phyloP scores from a whole-genome alignment of 1,140 invertebrate species.

The Bombus breviceps region DNA sequence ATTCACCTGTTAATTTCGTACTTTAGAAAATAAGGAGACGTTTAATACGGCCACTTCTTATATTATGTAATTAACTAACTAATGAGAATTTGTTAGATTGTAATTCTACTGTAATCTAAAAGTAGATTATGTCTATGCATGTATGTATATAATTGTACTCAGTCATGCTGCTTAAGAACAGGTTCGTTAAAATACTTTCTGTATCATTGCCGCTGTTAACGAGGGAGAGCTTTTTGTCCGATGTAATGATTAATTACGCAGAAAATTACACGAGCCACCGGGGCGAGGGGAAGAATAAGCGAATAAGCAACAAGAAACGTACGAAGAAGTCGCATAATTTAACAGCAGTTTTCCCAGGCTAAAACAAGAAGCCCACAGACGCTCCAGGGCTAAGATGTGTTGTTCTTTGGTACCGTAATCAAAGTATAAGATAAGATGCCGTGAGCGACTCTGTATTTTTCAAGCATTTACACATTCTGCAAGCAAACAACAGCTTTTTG shows the following conservation, averaged over 20 bases:
- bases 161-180: not conserved
- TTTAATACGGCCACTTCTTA: not conserved
- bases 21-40: not conserved
- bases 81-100: not conserved
- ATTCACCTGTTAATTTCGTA: not conserved
- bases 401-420: not conserved
- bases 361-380: not conserved
- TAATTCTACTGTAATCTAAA: not conserved
- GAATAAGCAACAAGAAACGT: constrained; percentile 1
- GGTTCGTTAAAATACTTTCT: constrained; percentile 22
- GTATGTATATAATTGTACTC: not conserved
- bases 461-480: not conserved
- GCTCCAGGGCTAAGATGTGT: not conserved
- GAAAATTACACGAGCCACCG: not conserved
- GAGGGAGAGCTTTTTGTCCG: constrained; percentile 1
- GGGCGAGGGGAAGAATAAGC: not conserved
- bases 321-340: constrained; percentile 1
- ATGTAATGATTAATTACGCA: constrained; percentile 20
- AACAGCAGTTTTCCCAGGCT: not conserved
- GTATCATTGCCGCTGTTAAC: constrained; percentile 5
- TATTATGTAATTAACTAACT: not conserved
- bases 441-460: not conserved
- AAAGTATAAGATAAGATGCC: not conserved
- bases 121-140: not conserved
- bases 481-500: too few species aligned